Conservation (phyloP, 92 coral and sea anemone species). For the Zoanthus gigantus region DNA sequence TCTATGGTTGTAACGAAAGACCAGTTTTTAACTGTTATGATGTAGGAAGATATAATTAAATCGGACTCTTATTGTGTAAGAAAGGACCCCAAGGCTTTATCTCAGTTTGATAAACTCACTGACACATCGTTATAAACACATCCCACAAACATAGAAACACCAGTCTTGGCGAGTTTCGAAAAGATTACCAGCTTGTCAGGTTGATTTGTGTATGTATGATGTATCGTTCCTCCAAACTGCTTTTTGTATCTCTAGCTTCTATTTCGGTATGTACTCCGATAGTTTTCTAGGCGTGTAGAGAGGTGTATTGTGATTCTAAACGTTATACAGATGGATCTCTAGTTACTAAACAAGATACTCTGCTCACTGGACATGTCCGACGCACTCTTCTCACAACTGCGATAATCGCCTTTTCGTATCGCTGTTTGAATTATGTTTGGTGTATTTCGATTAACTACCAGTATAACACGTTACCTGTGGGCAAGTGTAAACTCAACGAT, state of each 20-base stretch:
- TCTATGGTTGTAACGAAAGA: no score
- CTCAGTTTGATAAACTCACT: not conserved
- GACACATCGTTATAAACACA: not conserved
- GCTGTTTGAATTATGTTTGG: conserved; percentile 30
- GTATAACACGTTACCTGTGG: not conserved
- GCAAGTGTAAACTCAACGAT: conserved; percentile 21
- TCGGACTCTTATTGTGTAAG: not conserved
- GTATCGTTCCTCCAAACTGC: not conserved
- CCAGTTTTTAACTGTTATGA: not conserved
- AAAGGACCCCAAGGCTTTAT: not conserved
- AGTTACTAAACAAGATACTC: not conserved
- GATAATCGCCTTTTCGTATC: conserved; percentile 21
- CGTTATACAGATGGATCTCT: conserved; percentile 12
- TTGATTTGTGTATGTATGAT: not conserved
- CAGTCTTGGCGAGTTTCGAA: not conserved
- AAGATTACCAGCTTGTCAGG: not conserved
- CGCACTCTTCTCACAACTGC: not conserved
- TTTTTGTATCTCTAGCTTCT: not conserved
- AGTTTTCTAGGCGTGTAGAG: not conserved
- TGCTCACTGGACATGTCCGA: conserved; percentile 5
- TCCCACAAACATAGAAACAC: not conserved
- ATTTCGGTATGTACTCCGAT: not conserved
- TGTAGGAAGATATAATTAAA: not conserved
- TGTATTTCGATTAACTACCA: conserved; percentile 36
- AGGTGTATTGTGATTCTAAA: conserved; percentile 16